Base-by-base conservation (phyloP, 2,797 vertebrate genomes). In the Tenualosa thibaudeaui region DNA sequence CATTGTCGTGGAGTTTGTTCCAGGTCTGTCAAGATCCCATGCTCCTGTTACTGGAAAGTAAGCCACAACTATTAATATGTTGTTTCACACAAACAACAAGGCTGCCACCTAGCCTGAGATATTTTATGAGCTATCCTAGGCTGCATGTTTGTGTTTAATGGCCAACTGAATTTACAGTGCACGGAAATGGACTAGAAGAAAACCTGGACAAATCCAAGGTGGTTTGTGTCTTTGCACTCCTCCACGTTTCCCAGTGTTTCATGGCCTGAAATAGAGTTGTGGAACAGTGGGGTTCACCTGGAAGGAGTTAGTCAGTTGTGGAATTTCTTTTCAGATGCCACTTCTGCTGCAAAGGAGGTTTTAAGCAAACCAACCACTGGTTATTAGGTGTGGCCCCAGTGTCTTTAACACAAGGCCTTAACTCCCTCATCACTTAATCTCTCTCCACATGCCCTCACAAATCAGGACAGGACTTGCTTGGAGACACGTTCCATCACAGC, bases 221-320 rank as follows among this genome's bases (percentile, higher is more conserved):
- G 19, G 71, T 46, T 78, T 46, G 71, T 78, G 71, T 78, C 43
- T 17, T 46, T 78, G 37, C 71, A 22, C 17, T 43, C 17, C 40
- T 78, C 71, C 71, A 46, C 71, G 71, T 8, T 78, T 46, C 68
- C 31, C 68, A 75, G 68, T 17, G 15, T 15, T 43, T 46, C 17
- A 17, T 15, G 31, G 40, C 17, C 46, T 78, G 71, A 78, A 78
- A 78, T 78, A 78, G 40, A 22, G 71, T 37, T 19, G 71, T 46
- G 37, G 71, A 78, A 46, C 19, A 43, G 71, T 22, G 17, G 40
- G 43, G 17, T 46, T 78, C 71, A 78, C 71, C 71, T 78, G 71
- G 71, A 78, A 78, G 71, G 37, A 78, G 71, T 78, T 78, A 78
- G 71, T 71, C 62, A 68, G 62, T 31, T 68, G 71, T 78, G 40